phyloP scores from a whole-genome alignment of 2,797 vertebrate genomes.

The Anguilla megastoma region DNA sequence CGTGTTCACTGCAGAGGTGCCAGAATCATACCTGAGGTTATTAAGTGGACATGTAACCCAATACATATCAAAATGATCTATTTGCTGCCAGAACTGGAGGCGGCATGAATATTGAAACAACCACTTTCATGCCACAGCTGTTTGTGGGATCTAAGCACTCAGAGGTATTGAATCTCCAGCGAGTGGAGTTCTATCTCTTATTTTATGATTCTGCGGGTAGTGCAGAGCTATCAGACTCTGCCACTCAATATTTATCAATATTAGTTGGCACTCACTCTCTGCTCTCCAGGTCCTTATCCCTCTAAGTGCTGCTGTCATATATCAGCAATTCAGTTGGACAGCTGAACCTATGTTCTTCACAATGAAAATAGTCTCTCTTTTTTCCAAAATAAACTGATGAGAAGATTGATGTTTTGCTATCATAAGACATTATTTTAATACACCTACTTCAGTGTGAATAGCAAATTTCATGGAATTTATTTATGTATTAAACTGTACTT shows the following conservation, averaged over 20 bases:
- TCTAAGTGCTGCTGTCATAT: conserved; percentile 31
- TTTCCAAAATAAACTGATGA: background rate
- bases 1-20: conserved; percentile 29
- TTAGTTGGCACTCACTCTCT: conserved; percentile 33
- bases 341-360: background rate
- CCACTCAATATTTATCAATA: conserved; percentile 37
- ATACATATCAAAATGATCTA: conserved; percentile 15
- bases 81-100: background rate
- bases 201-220: background rate
- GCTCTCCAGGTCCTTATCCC: conserved; percentile 27
- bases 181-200: background rate
- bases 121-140: background rate
- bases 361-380: background rate
- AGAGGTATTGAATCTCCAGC: background rate
- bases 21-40: conserved; percentile 13
- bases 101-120: background rate
- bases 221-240: conserved; percentile 7
- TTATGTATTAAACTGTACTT: background rate
- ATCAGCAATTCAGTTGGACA: conserved; percentile 6
- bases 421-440: background rate
- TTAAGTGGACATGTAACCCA: conserved; percentile 15
- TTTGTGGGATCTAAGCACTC: background rate
- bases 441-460: background rate
- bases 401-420: background rate
- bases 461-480: background rate